A percentile compares a stretch with the other conserved stretches of the same genome.
Evolutionary conservation across 1,140 invertebrate species (phyloP).

Genomic region (Hermatobates lingyangjiaoensis): DNA sequence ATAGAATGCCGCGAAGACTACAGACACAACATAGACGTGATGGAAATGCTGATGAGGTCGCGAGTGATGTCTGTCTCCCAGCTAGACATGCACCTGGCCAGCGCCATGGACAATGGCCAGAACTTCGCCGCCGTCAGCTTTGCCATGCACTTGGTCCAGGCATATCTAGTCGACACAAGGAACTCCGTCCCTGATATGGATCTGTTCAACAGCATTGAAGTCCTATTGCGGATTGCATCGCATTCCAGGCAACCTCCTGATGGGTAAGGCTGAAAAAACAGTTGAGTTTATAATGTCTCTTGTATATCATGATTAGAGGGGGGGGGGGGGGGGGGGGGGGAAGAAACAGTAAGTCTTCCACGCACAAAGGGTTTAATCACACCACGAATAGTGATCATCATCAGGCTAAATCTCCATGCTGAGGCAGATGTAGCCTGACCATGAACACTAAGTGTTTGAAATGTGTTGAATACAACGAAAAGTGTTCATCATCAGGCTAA

Average conservation of each 20-base stretch:
- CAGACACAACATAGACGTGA: slow-evolving; percentile 76
- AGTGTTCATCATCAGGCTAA: no score
- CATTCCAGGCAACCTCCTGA: slow-evolving; percentile 60
- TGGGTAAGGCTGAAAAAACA: no score
- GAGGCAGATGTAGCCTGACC: no score
- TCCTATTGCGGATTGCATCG: slow-evolving; percentile 48
- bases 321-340: no score
- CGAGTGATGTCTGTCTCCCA: slow-evolving; percentile 46
- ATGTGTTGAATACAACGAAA: no score
- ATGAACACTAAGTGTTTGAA: no score
- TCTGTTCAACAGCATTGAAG: slow-evolving; percentile 66
- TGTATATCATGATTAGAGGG: no score
- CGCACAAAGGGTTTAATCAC: no score
- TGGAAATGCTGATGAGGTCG: slow-evolving; percentile 66
- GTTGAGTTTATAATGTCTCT: no score
- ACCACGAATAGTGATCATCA: no score
- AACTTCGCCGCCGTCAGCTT: slow-evolving; percentile 70
- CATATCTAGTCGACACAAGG: slow-evolving; percentile 73
- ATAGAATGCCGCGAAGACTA: slow-evolving; percentile 72
- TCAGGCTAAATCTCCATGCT: no score
- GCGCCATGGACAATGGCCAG: slow-evolving; percentile 69
- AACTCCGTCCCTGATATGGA: slow-evolving; percentile 64
- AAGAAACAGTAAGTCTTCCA: no score
- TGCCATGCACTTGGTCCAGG: slow-evolving; percentile 76
- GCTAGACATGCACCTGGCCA: slow-evolving; percentile 69